phyloP scores from a whole-genome alignment of 2,113 vertebrate species.

The Eonycteris spelaea region DNA sequence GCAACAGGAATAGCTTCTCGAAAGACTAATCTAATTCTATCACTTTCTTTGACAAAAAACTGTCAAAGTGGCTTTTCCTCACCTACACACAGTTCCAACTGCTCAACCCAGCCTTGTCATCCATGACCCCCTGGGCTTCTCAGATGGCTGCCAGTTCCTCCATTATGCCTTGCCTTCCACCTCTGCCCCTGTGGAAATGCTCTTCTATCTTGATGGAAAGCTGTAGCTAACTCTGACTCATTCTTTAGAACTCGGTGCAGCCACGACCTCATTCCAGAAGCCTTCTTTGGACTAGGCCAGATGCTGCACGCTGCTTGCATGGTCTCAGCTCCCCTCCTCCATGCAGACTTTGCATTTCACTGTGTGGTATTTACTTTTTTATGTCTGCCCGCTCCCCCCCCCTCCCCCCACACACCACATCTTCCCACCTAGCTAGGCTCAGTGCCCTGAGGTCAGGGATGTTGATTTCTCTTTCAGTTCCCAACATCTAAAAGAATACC shows the following conservation, averaged over 20 bases:
- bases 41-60: background rate
- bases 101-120: background rate
- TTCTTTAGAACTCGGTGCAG: background rate
- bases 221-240: background rate
- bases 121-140: background rate
- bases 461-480: background rate
- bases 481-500: background rate
- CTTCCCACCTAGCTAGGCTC: background rate
- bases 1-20: background rate
- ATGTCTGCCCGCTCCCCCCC: no score
- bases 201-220: background rate
- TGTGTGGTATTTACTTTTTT: background rate
- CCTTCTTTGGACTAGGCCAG: background rate
- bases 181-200: background rate
- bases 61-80: background rate
- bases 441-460: background rate
- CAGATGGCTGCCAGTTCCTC: accelerated
- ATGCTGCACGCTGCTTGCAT: background rate
- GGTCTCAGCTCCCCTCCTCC: background rate
- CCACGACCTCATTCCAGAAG: background rate
- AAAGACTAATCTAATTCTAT: background rate
- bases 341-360: background rate
- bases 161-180: accelerated
- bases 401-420: background rate
- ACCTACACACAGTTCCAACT: background rate